Evolutionary conservation across 2,113 vertebrate genomes (phyloP).

Genomic region (Muscicapa adusta): DNA sequence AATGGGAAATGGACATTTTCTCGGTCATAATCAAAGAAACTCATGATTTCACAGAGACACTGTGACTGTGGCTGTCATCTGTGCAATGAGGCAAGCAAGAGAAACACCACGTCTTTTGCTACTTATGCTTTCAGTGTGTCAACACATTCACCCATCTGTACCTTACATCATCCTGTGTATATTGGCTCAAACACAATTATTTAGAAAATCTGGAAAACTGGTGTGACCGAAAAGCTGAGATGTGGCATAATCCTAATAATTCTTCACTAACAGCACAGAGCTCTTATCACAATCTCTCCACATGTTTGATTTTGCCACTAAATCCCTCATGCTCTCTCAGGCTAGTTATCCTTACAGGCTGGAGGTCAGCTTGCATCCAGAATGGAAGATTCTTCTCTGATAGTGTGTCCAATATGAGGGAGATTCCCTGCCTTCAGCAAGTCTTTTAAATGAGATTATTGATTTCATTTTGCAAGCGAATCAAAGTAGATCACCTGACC

Average conservation of each 20-base stretch:
- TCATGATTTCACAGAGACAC: neutral
- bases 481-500: conserved; percentile 24
- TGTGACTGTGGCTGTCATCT: neutral
- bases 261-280: neutral
- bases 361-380: conserved; percentile 42
- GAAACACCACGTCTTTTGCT: neutral
- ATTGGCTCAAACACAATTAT: neutral
- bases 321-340: neutral
- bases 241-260: neutral
- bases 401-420: neutral
- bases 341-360: conserved; percentile 16
- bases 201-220: conserved; percentile 4
- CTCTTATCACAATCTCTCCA: conserved; percentile 10
- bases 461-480: conserved; percentile 26
- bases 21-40: neutral
- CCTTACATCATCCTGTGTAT: neutral
- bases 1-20: neutral
- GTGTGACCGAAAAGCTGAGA: neutral
- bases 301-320: conserved; percentile 1
- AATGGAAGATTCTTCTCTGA: conserved; percentile 30
- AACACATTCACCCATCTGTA: neutral
- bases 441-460: conserved; percentile 58
- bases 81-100: neutral
- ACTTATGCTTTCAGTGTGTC: neutral
- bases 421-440: conserved; percentile 46